A percentile compares a stretch with the other conserved stretches of the same genome.
Evolutionary conservation across 2,797 vertebrate genomes (phyloP).

Genomic region (Chelidonichthys spinosus): DNA sequence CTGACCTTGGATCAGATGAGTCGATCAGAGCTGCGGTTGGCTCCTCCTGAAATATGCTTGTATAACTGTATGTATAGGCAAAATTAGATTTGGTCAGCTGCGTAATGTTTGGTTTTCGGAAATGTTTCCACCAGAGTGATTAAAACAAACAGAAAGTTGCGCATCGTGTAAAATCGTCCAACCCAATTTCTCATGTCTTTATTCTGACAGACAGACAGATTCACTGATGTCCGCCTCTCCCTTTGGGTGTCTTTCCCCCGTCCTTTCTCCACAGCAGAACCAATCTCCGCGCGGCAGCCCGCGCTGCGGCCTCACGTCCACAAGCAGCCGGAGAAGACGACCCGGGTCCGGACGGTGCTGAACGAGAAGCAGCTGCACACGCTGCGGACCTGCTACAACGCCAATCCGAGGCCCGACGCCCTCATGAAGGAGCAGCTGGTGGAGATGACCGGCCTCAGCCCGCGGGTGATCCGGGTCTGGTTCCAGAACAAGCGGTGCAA

Average conservation of each 20-base stretch:
- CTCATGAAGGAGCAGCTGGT: constrained; percentile 97
- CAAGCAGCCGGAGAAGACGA: constrained; percentile 96
- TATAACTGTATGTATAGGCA: no score
- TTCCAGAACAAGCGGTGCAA: constrained; percentile 98
- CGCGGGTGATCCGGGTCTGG: constrained; percentile 94
- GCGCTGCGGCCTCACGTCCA: constrained; percentile 93
- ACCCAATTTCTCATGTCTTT: not conserved
- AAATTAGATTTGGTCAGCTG: no score
- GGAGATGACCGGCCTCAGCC: constrained; percentile 95
- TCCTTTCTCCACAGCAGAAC: constrained; percentile 86
- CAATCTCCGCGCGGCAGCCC: constrained; percentile 92
- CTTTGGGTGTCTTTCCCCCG: not conserved
- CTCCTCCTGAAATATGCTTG: not conserved
- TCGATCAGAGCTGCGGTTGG: not conserved
- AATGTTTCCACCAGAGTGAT: not conserved
- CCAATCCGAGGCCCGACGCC: constrained; percentile 93
- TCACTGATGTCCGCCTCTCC: not conserved
- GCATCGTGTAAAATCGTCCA: not conserved
- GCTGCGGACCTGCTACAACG: constrained; percentile 95
- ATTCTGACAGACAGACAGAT: not conserved
- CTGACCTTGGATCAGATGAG: constrained; percentile 14
- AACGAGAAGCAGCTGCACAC: constrained; percentile 97
- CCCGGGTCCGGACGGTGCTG: constrained; percentile 92
- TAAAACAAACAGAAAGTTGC: not conserved
- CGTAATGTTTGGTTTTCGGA: not conserved